Base-by-base conservation (phyloP, 2,888 invertebrate species). In the Phaedon cochleariae region DNA sequence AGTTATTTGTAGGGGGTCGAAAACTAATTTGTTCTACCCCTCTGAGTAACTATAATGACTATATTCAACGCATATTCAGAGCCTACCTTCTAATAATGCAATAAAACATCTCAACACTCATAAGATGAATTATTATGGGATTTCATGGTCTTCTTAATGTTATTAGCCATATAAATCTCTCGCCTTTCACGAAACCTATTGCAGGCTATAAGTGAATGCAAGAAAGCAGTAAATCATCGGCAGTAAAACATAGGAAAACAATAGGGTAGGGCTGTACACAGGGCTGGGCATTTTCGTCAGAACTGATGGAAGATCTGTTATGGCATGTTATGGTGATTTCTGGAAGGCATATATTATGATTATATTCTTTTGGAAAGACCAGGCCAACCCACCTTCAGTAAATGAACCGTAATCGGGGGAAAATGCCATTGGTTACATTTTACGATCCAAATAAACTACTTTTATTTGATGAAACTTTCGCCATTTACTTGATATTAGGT, bases 121-220 rank as follows among this genome's bases (percentile, higher is more conserved):
- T 54, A 48, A 53, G 61, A 64, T 70, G 68, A 70, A 68, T 65
- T 68, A 70, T 68, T 64, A 62, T 62, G 65, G 45, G 62, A 68
- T 70, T 70, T 70, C 70, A 65, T 63, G 66, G 68, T 51, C 62
- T 53, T 69, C 63, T 69, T 67, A 64, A 71, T 69, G 64, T 67
- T 69, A 71, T 71, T 69, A 69, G 59, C 46, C 60, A 54, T 64
- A 71, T 71, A 71, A 69, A 69, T 71, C 69, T 67, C 64, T 55
- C 22, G 51, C 61, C 63, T 71, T 67, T 67, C 65, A 69, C 51
- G 64, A 62, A 66, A 62, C 54, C 51, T 65, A 63, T 70, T 64
- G 64, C 68, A 66, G 52, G 51, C 60, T 48, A 52, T 65, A 69
- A 54, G 52, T 49, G 63, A 63, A 65, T 65, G 63, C 63, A 67